Base-by-base conservation (phyloP, 1,140 invertebrate species). In the Adoxophyes honmai region DNA sequence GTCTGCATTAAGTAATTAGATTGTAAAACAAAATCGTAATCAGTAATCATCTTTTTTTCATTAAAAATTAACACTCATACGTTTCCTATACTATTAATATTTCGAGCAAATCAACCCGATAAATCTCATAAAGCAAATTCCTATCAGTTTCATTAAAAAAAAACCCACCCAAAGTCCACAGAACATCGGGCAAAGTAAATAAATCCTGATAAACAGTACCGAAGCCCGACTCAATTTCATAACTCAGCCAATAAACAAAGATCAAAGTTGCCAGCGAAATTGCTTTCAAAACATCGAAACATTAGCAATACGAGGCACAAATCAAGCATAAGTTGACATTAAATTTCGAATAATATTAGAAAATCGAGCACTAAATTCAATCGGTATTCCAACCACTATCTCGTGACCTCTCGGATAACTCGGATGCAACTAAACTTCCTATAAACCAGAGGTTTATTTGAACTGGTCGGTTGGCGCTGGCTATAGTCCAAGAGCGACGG, bases 401-500 rank as follows among this genome's bases (percentile, higher is more conserved):
- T 33, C 4, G 2, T 34, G 34, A 36, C 15, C 48, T 18, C 10
- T 33, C 4, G 33, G 5, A 28, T 33, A 36, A 11, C 21, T 36
- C 4, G 33, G 4, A 1, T 13, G 42, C 34, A 6, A 35, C 33
- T 35, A 34, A 57, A 33, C 34, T 13, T 2, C 10, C 33, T 10
- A 34, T 3, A 48, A 34, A 42, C 11, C 33, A 34, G 9, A 28
- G 28, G 11, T 39, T 52, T 51, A 18, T 15, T 52, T 10, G 55
- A 37, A 55, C 10, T 58, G 56, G 59, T 16, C 15, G 15, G 16
- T 54, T n/a, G 21, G 28, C 36, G 28, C 36, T 63, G 61, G 61
- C 57, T 16, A 1, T 13, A 5, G 11, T 48, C 61, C 61, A 63
- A 59, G 10, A 48, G 21, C 16, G 54, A 37, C 48, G 15, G 35